These are phyloP conservation scores for Drosophila serrata DNA, from an alignment of 1,140 invertebrate species.

Conservation along the genomic window DNA sequence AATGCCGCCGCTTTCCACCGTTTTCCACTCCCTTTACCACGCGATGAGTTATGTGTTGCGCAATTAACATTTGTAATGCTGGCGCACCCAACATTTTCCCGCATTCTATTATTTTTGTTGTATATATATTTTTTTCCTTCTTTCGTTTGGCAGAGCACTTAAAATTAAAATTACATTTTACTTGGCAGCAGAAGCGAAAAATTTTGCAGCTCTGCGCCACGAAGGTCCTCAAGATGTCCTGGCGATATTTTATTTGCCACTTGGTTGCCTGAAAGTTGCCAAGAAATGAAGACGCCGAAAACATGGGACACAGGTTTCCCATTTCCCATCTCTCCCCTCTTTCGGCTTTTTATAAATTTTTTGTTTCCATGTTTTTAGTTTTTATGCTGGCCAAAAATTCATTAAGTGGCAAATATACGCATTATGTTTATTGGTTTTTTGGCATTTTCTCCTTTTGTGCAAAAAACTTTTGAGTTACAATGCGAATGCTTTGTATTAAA, in stretches of 20 bases:
- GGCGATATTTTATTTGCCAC: constrained; percentile 76
- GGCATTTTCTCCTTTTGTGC: background rate
- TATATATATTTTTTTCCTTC: constrained; percentile 1
- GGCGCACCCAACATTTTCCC: constrained; percentile 64
- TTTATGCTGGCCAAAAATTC: constrained; percentile 47
- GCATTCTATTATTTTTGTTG: constrained; percentile 44
- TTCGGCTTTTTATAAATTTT: constrained; percentile 2
- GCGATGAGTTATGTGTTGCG: constrained; percentile 78
- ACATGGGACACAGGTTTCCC: constrained; percentile 80
- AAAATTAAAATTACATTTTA: constrained; percentile 84
- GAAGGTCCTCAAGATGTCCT: constrained; percentile 36
- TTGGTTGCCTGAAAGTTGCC: constrained; percentile 49
- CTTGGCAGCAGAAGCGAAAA: constrained; percentile 61
- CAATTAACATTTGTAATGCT: constrained; percentile 82
- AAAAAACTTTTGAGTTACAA: constrained; percentile 42
- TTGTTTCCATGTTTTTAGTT: constrained; percentile 24
- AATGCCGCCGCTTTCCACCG: constrained; percentile 13
- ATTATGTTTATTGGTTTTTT: constrained; percentile 62
- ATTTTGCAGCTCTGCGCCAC: constrained; percentile 52
- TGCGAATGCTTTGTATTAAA: constrained; percentile 44
- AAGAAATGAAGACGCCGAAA: constrained; percentile 57
- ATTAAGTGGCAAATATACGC: constrained; percentile 82
- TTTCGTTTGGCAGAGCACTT: constrained; percentile 70
- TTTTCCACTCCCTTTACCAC: constrained; percentile 3
- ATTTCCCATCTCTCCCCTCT: constrained; percentile 45